These are phyloP conservation scores for Lasioglossum marginatum DNA, from an alignment of 2,888 invertebrate species.

Conservation along the genomic window DNA sequence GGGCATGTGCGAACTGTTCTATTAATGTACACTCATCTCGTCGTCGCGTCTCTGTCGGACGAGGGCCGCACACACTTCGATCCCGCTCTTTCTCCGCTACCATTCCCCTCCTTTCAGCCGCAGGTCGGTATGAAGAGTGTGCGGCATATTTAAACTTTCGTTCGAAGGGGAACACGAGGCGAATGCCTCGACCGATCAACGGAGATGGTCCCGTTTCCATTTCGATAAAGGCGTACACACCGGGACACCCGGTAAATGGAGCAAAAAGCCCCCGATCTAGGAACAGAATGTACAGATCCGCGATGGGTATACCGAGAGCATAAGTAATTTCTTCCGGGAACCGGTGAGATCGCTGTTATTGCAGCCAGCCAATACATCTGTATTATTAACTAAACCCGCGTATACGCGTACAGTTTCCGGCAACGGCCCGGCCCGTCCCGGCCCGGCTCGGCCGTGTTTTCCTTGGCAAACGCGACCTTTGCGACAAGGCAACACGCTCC, in stretches of 20 bases:
- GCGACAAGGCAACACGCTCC: neutral
- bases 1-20: slow-evolving; percentile 75
- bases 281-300: slow-evolving; percentile 29
- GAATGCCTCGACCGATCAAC: slow-evolving; percentile 45
- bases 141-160: slow-evolving; percentile 65
- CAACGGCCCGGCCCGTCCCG: neutral
- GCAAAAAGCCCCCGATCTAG: slow-evolving; percentile 1
- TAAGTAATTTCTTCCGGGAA: slow-evolving; percentile 1
- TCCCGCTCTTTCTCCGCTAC: slow-evolving; percentile 49
- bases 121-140: slow-evolving; percentile 39
- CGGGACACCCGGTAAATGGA: slow-evolving; percentile 67
- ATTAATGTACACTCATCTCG: slow-evolving; percentile 74
- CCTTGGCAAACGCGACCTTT: slow-evolving; percentile 40
- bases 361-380: neutral
- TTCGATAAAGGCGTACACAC: slow-evolving; percentile 47
- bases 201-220: slow-evolving; percentile 58
- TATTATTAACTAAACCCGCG: slow-evolving; percentile 26
- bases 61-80: slow-evolving; percentile 25
- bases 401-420: neutral
- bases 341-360: slow-evolving; percentile 10
- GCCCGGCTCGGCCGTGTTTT: slow-evolving; percentile 26
- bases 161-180: slow-evolving; percentile 59
- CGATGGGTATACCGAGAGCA: slow-evolving; percentile 14
- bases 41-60: slow-evolving; percentile 47
- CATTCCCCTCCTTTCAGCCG: slow-evolving; percentile 14